Percentiles rank a stretch among this genome's conserved stretches.
Conservation (phyloP, 2,113 vertebrate genomes). For the Apistogramma diplotaenia region DNA sequence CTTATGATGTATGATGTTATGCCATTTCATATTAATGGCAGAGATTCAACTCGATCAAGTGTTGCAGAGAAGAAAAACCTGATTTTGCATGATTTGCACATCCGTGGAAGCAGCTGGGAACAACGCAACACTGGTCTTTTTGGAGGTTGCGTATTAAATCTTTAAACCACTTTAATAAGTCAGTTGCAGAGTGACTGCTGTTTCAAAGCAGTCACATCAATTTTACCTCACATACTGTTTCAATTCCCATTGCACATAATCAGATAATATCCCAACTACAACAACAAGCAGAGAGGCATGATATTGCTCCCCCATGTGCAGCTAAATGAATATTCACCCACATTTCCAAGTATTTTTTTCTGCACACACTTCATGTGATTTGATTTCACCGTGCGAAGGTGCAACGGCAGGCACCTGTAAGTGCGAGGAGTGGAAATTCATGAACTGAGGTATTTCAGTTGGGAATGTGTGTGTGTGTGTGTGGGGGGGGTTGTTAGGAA, state of each 20-base stretch:
- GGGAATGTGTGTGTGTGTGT: no score
- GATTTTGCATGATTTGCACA: no score
- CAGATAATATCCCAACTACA: slow-evolving; percentile 35
- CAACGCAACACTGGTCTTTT: not conserved
- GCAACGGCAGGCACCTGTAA: not conserved
- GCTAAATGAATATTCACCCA: slow-evolving; percentile 9
- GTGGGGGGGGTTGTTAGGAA: not conserved
- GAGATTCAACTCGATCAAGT: no score
- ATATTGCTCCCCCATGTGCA: not conserved
- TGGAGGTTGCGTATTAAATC: not conserved
- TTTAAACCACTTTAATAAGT: not conserved
- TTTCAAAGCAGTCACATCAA: slow-evolving; percentile 39
- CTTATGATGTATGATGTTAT: not conserved
- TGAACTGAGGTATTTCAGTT: not conserved
- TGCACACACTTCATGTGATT: not conserved
- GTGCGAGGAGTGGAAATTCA: not conserved
- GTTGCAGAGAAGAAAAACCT: no score
- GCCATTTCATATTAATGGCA: no score
- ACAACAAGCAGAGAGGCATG: slow-evolving; percentile 5
- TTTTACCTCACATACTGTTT: slow-evolving; percentile 43
- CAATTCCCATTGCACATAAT: slow-evolving; percentile 46
- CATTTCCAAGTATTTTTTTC: not conserved
- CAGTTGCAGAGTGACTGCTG: not conserved
- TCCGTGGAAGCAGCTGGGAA: no score
- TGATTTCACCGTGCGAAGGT: not conserved